Percentiles rank a stretch among this genome's conserved stretches.
Evolutionary conservation across 2,113 vertebrate species (phyloP).

Genomic region (Campylorhamphus procurvoides): DNA sequence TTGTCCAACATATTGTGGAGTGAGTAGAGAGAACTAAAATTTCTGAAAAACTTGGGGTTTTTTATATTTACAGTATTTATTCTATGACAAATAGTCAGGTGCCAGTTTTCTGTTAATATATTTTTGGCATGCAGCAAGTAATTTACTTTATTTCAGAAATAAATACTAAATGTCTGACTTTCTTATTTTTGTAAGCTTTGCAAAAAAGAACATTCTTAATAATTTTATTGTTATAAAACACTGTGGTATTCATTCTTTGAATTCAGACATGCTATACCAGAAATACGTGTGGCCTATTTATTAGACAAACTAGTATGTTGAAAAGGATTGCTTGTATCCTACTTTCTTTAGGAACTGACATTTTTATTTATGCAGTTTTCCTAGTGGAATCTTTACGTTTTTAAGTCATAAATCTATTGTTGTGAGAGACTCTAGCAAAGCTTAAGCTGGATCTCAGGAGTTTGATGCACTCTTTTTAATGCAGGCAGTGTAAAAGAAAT

Average conservation of each 20-base stretch:
- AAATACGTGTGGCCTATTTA: slow-evolving; percentile 50
- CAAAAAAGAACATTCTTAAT: background rate
- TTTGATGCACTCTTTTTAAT: slow-evolving; percentile 59
- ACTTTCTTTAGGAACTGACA: slow-evolving; percentile 25
- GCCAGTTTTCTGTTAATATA: background rate
- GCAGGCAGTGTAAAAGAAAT: slow-evolving; percentile 53
- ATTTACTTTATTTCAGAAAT: background rate
- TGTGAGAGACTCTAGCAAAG: slow-evolving; percentile 33
- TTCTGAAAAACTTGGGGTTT: background rate
- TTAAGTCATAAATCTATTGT: slow-evolving; percentile 60
- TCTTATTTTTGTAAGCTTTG: slow-evolving; percentile 13
- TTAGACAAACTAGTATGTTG: slow-evolving; percentile 33
- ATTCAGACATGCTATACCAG: background rate
- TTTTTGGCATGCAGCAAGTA: background rate
- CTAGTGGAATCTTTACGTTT: slow-evolving; percentile 60
- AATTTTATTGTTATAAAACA: slow-evolving; percentile 27
- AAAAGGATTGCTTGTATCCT: slow-evolving; percentile 44
- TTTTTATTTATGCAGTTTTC: slow-evolving; percentile 44
- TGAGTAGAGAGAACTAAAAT: background rate
- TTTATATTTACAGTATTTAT: background rate
- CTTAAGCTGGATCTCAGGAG: slow-evolving; percentile 56
- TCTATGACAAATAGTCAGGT: background rate
- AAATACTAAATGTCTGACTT: background rate
- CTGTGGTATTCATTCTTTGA: slow-evolving; percentile 5
- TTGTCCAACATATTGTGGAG: background rate